phyloP scores from a whole-genome alignment of 2,888 invertebrate genomes.

The Spilosoma lubricipeda region DNA sequence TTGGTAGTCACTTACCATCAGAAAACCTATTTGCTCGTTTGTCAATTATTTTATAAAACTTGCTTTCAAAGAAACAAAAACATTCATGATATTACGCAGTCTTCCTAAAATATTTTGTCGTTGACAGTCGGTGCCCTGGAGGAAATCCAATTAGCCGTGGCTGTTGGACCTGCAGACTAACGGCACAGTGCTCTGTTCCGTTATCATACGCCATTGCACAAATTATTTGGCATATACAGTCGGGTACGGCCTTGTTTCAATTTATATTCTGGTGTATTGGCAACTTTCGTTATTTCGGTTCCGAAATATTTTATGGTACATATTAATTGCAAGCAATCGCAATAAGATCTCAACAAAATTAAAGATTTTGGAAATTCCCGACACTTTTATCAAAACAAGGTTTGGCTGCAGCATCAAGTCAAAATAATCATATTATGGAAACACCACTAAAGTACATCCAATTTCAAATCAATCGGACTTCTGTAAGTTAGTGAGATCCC shows the following conservation, averaged over 20 bases:
- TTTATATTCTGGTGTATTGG: not conserved
- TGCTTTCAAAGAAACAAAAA: not conserved
- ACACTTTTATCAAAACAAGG: no score
- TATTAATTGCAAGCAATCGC: not conserved
- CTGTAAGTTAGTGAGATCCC: no score
- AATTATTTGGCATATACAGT: constrained; percentile 33
- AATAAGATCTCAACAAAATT: no score
- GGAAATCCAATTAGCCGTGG: constrained; percentile 48
- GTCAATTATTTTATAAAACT: no score
- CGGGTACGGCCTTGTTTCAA: constrained; percentile 16
- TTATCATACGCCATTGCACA: constrained; percentile 28
- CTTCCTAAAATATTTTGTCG: constrained; percentile 24
- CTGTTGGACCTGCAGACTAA: constrained; percentile 38
- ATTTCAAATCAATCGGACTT: no score
- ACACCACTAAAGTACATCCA: no score
- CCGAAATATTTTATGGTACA: not conserved
- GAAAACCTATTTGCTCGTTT: no score
- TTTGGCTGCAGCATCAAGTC: no score
- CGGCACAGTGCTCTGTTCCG: constrained; percentile 23
- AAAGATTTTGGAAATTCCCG: no score
- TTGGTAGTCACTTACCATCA: no score
- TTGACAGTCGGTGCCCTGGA: constrained; percentile 24
- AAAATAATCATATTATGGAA: no score
- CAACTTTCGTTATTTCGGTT: not conserved
- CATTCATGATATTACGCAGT: not conserved